Percentiles rank a stretch among this genome's conserved stretches.
These are phyloP conservation scores for Epizoanthus ramosus DNA, from an alignment of 92 coral and sea anemone species.

Conservation along the genomic window DNA sequence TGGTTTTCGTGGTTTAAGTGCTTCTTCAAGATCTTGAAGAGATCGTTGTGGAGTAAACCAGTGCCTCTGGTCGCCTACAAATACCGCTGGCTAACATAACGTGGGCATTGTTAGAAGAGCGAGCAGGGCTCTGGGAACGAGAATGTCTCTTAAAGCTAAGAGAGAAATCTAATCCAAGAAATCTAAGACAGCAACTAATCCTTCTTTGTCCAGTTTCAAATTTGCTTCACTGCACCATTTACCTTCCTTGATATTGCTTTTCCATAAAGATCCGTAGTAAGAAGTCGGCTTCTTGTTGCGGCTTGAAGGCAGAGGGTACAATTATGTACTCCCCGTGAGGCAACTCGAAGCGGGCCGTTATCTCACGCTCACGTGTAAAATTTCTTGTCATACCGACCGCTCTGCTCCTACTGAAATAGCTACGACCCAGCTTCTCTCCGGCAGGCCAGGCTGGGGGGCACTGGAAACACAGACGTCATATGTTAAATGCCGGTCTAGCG, in stretches of 20 bases:
- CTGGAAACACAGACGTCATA: background rate
- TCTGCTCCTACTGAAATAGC: constrained; percentile 1
- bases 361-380: constrained; percentile 25
- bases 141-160: no score
- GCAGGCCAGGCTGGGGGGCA: constrained; percentile 32
- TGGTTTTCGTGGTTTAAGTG: no score
- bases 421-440: constrained; percentile 16
- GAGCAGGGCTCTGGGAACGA: no score
- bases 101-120: no score
- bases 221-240: background rate
- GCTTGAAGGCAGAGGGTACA: constrained; percentile 20
- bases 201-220: background rate
- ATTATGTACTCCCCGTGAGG: constrained; percentile 23
- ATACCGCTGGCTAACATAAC: no score
- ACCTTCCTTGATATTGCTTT: constrained; percentile 24
- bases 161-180: no score
- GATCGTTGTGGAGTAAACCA: no score
- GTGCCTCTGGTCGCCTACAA: no score
- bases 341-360: constrained; percentile 7
- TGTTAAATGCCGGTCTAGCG: no score
- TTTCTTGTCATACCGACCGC: constrained; percentile 15
- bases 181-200: background rate
- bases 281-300: constrained; percentile 27
- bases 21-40: no score
- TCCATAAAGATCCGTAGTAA: constrained; percentile 27